Evolutionary conservation across 2,888 invertebrate species (phyloP).

Genomic region (Ophion slaviceki): DNA sequence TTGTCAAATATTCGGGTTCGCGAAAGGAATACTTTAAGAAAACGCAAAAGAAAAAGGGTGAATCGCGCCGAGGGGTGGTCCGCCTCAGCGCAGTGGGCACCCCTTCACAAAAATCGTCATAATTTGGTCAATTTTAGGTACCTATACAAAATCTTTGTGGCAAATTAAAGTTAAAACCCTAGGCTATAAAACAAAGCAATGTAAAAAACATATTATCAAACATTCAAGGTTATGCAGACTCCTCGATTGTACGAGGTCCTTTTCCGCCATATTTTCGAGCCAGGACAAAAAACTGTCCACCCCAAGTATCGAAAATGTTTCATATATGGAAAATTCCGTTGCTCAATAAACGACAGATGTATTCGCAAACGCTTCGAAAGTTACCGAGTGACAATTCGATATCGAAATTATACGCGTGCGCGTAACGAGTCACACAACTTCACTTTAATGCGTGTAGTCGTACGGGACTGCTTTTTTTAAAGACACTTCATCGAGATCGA

Average conservation of each 20-base stretch:
- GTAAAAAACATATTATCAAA: no score
- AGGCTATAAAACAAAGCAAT: no score
- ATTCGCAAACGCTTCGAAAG: background rate
- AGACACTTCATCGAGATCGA: background rate
- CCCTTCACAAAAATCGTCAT: no score
- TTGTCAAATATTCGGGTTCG: no score
- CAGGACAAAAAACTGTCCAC: background rate
- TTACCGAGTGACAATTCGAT: background rate
- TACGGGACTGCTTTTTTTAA: background rate
- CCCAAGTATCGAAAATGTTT: background rate
- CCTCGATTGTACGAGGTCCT: background rate
- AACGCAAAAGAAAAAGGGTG: no score
- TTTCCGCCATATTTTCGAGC: background rate
- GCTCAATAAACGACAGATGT: background rate
- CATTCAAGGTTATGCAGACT: no score
- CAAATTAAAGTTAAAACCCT: no score
- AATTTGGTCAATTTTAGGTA: no score
- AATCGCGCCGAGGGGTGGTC: no score
- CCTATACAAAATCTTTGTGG: no score
- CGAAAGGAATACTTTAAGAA: no score
- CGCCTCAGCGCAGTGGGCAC: no score
- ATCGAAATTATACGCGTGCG: background rate
- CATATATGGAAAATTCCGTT: background rate
- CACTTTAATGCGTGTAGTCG: background rate
- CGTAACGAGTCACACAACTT: background rate